These are phyloP conservation scores for Thamnophis sirtalis DNA, from an alignment of 2,113 vertebrate genomes.

Conservation along the genomic window DNA sequence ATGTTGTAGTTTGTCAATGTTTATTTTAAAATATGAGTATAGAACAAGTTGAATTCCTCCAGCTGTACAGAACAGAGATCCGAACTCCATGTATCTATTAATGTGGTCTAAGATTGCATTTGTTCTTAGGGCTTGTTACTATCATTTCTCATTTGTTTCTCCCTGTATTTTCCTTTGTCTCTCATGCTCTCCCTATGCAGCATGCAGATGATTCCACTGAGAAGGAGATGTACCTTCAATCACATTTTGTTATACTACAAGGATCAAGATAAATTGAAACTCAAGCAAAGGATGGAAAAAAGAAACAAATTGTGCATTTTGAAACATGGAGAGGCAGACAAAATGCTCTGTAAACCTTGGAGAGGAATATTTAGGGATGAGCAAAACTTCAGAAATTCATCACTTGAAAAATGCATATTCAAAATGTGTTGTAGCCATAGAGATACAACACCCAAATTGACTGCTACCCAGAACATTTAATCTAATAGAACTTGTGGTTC, in stretches of 20 bases:
- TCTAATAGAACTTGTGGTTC: neutral
- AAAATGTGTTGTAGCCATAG: slow-evolving; percentile 10
- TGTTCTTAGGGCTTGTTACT: neutral
- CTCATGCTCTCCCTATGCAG: neutral
- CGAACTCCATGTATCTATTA: neutral
- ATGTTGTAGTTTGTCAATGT: neutral
- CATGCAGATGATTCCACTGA: neutral
- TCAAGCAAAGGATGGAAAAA: neutral
- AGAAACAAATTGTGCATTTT: neutral
- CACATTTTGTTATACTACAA: neutral
- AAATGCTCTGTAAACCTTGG: neutral
- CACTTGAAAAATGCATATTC: neutral
- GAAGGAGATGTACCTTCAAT: neutral
- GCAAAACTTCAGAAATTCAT: neutral
- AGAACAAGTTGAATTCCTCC: neutral
- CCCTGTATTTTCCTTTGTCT: neutral
- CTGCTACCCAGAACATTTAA: neutral
- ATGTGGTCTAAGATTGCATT: neutral
- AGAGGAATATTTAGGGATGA: slow-evolving; percentile 4
- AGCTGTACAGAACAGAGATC: neutral
- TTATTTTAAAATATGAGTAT: neutral
- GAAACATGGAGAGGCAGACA: neutral
- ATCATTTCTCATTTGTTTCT: neutral
- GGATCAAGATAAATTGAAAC: neutral
- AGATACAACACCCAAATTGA: neutral